Conservation (phyloP, 35 echinoderm and acorn worm genomes). For the Holothuria glaberrima region DNA sequence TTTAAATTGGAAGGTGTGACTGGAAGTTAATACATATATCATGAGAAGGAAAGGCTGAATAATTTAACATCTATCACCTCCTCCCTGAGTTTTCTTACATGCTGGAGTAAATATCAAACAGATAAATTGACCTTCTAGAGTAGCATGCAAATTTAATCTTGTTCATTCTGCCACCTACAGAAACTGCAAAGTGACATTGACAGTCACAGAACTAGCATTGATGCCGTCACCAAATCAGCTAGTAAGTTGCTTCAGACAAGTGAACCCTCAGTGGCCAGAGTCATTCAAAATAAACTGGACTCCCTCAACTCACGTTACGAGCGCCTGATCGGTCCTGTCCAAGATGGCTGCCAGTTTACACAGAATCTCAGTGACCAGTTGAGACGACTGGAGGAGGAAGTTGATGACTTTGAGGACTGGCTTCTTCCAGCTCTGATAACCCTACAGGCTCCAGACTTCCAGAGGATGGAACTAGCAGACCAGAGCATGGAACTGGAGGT, state of each 20-base stretch:
- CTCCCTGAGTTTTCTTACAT: too few species aligned
- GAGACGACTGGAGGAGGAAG: constrained; percentile 80
- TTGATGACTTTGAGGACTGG: constrained; percentile 95
- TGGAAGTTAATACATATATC: too few species aligned
- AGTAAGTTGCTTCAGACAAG: constrained; percentile 79
- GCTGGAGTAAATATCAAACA: too few species aligned
- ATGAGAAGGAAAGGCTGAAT: too few species aligned
- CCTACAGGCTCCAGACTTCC: constrained; percentile 80
- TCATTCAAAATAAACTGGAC: constrained; percentile 83
- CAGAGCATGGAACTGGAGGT: constrained; percentile 81
- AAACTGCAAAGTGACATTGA: constrained; percentile 80
- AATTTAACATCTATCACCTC: too few species aligned
- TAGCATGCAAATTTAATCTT: too few species aligned
- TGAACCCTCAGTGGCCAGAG: constrained; percentile 73
- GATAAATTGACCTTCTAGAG: too few species aligned
- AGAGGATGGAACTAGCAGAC: constrained; percentile 82
- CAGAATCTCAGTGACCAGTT: constrained; percentile 82
- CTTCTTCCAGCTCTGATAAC: constrained; percentile 81
- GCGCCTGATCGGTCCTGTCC: constrained; percentile 57
- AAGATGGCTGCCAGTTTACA: constrained; percentile 69
- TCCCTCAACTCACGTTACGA: constrained; percentile 81
- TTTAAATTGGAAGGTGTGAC: too few species aligned
- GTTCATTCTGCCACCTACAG: constrained; percentile 30
- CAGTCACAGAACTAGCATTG: constrained; percentile 78
- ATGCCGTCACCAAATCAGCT: constrained; percentile 79